Evolutionary conservation across 2,888 invertebrate genomes (phyloP).

Genomic region (Dioctria rufipes): DNA sequence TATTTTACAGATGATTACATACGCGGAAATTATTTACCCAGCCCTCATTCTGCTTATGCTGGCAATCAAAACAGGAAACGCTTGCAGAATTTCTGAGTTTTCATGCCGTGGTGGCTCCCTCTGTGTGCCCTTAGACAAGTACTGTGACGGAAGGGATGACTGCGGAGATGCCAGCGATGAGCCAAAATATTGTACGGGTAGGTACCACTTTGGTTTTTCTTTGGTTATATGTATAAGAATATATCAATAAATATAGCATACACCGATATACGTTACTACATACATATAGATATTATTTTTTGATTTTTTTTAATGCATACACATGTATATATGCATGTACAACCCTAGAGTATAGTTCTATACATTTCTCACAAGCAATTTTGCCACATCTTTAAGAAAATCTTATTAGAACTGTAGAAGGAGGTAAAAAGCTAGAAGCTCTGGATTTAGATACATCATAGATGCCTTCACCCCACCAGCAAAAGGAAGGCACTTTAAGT

Average conservation of each 20-base stretch:
- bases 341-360: not conserved
- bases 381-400: not conserved
- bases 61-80: constrained; percentile 68
- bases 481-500: no score
- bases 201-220: constrained; percentile 62
- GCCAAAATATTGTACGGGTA: constrained; percentile 83
- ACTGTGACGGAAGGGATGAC: constrained; percentile 88
- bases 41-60: constrained; percentile 68
- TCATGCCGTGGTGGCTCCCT: constrained; percentile 79
- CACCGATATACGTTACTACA: not conserved
- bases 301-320: not conserved
- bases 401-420: not conserved
- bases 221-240: constrained; percentile 1
- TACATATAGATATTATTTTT: constrained; percentile 1
- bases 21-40: constrained; percentile 65
- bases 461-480: no score
- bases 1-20: constrained; percentile 65
- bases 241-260: not conserved
- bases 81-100: constrained; percentile 85
- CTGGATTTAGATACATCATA: no score
- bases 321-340: not conserved
- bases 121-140: constrained; percentile 88
- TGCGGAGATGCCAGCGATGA: constrained; percentile 91
- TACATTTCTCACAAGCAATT: not conserved
- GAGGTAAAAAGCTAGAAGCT: not conserved